phyloP scores from a whole-genome alignment of 2,113 vertebrate genomes.

The Limanda limanda region DNA sequence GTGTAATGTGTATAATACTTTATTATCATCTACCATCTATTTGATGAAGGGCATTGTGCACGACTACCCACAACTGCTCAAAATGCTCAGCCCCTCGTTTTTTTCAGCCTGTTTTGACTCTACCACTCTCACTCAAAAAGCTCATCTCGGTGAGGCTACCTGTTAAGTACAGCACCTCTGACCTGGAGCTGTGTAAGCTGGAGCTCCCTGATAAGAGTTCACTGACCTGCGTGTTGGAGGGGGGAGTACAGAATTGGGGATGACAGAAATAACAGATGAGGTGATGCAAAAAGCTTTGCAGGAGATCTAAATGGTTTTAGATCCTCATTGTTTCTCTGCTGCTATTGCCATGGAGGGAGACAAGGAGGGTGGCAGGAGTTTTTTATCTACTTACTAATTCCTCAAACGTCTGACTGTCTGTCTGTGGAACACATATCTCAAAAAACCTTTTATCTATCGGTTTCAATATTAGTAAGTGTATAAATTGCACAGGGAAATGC shows the following conservation, averaged over 20 bases:
- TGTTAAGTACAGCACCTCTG: constrained; percentile 47
- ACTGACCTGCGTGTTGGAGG: constrained; percentile 45
- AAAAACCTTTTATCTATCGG: too few relatives aligned
- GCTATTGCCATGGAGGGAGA: not conserved
- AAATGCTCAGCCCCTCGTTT: not conserved
- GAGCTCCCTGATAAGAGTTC: constrained; percentile 44
- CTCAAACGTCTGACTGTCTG: too few relatives aligned
- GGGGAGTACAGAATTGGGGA: constrained; percentile 14
- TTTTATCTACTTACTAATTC: not conserved
- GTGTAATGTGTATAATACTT: not conserved
- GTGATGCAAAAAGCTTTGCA: constrained; percentile 28
- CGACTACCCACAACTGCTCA: not conserved
- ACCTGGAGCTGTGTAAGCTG: constrained; percentile 44
- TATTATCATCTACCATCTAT: not conserved
- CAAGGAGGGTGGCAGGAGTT: not conserved
- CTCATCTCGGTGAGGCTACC: constrained; percentile 21
- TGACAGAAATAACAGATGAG: constrained; percentile 46
- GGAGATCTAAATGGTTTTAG: constrained; percentile 17
- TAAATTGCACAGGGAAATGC: too few relatives aligned
- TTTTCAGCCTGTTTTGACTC: constrained; percentile 7
- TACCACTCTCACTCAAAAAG: not conserved
- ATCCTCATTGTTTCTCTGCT: not conserved
- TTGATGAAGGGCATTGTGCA: not conserved
- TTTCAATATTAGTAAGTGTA: too few relatives aligned
- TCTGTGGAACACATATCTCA: too few relatives aligned